A percentile compares a stretch with the other conserved stretches of the same genome.
phyloP scores from a whole-genome alignment of 92 coral and sea anemone genomes.

The Blastomussa wellsi region DNA sequence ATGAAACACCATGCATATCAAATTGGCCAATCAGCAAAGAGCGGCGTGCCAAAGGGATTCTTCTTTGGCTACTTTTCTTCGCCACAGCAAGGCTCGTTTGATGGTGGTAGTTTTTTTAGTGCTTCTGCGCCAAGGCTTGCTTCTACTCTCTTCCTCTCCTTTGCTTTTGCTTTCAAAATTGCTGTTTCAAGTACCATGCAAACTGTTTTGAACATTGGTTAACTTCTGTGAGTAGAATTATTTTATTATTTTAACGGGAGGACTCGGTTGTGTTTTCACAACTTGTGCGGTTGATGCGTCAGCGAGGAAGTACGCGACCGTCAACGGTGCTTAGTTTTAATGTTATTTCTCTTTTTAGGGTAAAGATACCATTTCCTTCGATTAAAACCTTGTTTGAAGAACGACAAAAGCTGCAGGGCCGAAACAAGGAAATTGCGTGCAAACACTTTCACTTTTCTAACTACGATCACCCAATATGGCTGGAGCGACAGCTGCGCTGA shows the following conservation, averaged over 20 bases:
- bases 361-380: background rate
- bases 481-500: conserved; percentile 97
- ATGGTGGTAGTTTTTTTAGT: conserved; percentile 43
- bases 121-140: conserved; percentile 54
- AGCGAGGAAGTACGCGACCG: conserved; percentile 38
- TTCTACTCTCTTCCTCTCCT: conserved; percentile 37
- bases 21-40: conserved; percentile 31
- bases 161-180: conserved; percentile 41
- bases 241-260: conserved; percentile 16
- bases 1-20: background rate
- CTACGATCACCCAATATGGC: conserved; percentile 67
- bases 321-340: conserved; percentile 17
- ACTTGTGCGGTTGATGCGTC: conserved; percentile 31
- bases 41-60: conserved; percentile 27
- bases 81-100: conserved; percentile 46
- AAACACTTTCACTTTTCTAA: conserved; percentile 22
- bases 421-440: conserved; percentile 7
- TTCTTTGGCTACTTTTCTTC: conserved; percentile 29
- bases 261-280: conserved; percentile 9
- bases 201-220: conserved; percentile 25
- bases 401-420: conserved; percentile 25
- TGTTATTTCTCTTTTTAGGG: conserved; percentile 26
- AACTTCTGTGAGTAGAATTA: conserved; percentile 36
- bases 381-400: conserved; percentile 9
- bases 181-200: conserved; percentile 23